Percentiles rank a stretch among this genome's conserved stretches.
These are phyloP conservation scores for Sturnira hondurensis DNA, from an alignment of 2,113 vertebrate genomes.

Conservation along the genomic window DNA sequence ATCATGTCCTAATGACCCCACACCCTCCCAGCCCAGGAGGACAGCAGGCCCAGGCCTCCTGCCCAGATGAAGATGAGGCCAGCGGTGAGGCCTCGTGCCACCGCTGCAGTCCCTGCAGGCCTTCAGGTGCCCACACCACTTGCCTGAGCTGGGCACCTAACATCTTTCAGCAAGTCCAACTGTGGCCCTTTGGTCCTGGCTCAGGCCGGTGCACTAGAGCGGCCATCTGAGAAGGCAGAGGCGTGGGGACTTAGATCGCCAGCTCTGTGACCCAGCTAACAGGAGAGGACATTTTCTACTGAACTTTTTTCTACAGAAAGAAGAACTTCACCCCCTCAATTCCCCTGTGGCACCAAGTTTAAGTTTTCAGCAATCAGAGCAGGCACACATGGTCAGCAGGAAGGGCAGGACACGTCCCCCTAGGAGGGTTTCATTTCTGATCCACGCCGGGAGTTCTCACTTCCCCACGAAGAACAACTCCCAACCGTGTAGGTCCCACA, in stretches of 20 bases:
- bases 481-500: neutral
- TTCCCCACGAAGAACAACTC: constrained; percentile 43
- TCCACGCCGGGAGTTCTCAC: neutral
- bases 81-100: neutral
- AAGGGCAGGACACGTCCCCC: constrained; percentile 56
- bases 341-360: neutral
- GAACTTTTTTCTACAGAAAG: neutral
- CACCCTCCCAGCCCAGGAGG: constrained; percentile 28
- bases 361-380: neutral
- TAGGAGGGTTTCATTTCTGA: neutral
- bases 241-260: neutral
- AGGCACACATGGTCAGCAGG: constrained; percentile 19
- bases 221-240: neutral
- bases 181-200: neutral
- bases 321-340: neutral
- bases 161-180: neutral
- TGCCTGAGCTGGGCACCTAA: neutral
- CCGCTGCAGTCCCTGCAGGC: neutral
- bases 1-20: constrained; percentile 57
- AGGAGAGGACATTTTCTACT: neutral
- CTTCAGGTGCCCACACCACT: neutral
- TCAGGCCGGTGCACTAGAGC: neutral
- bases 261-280: neutral
- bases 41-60: constrained; percentile 47
- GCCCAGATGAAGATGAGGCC: neutral